phyloP scores from a whole-genome alignment of 1,140 invertebrate genomes.

The Aporrectodea caliginosa region DNA sequence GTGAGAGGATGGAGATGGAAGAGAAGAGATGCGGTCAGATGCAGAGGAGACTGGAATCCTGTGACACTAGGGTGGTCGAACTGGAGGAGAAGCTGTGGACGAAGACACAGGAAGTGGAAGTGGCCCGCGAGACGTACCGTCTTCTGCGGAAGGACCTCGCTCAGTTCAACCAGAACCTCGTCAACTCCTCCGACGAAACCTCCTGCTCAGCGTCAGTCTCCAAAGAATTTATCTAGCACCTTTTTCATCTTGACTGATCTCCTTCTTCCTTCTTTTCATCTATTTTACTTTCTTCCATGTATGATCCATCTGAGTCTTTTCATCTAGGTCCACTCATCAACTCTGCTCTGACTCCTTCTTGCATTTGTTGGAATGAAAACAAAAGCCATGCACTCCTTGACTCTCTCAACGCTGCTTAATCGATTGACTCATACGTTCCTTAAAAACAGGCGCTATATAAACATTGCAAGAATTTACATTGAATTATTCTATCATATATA shows the following conservation, averaged over 20 bases:
- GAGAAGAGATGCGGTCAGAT: not conserved
- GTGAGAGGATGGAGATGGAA: not conserved
- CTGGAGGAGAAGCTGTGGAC: not conserved
- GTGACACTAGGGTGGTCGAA: not conserved
- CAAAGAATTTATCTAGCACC: not conserved
- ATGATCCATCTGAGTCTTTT: too few relatives aligned
- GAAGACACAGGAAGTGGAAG: not conserved
- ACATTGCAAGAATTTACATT: too few relatives aligned
- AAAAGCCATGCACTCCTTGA: too few relatives aligned
- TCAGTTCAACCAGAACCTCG: not conserved
- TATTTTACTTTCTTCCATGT: too few relatives aligned
- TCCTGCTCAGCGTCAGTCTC: not conserved
- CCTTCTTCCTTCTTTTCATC: too few relatives aligned
- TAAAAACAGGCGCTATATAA: too few relatives aligned
- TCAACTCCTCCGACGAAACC: not conserved
- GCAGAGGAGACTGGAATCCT: not conserved
- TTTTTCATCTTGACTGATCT: not conserved
- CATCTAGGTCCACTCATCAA: too few relatives aligned
- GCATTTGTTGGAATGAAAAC: too few relatives aligned
- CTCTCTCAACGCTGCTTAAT: too few relatives aligned
- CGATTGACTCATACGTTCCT: too few relatives aligned
- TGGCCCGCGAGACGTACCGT: not conserved
- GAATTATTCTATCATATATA: too few relatives aligned
- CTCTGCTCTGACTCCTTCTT: not conserved
- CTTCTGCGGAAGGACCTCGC: not conserved